phyloP scores from a whole-genome alignment of 2,113 vertebrate genomes.

The Leptodactylus fuscus region DNA sequence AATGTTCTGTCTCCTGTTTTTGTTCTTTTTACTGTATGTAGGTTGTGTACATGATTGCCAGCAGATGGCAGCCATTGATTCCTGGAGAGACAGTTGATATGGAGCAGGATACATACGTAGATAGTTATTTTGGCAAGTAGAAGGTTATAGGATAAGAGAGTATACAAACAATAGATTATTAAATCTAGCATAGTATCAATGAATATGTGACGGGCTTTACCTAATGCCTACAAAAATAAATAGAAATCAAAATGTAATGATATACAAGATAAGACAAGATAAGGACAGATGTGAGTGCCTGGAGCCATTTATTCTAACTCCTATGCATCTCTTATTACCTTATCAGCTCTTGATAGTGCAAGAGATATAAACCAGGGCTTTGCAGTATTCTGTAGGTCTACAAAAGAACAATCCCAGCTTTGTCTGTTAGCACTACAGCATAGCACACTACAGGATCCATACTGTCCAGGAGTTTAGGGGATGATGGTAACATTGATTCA shows the following conservation, averaged over 20 bases:
- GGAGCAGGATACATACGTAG: background rate
- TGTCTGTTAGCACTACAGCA: background rate
- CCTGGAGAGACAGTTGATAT: conserved; percentile 8
- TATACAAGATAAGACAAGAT: background rate
- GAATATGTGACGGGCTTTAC: background rate
- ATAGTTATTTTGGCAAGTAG: background rate
- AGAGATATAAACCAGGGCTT: background rate
- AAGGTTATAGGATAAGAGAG: background rate
- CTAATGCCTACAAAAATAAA: background rate
- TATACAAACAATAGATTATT: too few relatives aligned
- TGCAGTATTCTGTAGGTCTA: background rate
- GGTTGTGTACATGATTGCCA: background rate
- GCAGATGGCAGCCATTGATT: conserved; percentile 49
- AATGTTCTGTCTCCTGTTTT: background rate
- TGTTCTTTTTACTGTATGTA: background rate
- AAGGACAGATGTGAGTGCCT: background rate
- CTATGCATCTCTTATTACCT: background rate
- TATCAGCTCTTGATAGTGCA: background rate
- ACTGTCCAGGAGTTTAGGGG: too few relatives aligned
- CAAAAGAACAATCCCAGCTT: background rate
- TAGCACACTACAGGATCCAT: too few relatives aligned
- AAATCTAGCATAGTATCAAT: background rate
- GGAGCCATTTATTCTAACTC: background rate
- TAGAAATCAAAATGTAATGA: background rate
- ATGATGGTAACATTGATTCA: too few relatives aligned